phyloP scores from a whole-genome alignment of 2,888 invertebrate species.

The Xestia rhomboidea region DNA sequence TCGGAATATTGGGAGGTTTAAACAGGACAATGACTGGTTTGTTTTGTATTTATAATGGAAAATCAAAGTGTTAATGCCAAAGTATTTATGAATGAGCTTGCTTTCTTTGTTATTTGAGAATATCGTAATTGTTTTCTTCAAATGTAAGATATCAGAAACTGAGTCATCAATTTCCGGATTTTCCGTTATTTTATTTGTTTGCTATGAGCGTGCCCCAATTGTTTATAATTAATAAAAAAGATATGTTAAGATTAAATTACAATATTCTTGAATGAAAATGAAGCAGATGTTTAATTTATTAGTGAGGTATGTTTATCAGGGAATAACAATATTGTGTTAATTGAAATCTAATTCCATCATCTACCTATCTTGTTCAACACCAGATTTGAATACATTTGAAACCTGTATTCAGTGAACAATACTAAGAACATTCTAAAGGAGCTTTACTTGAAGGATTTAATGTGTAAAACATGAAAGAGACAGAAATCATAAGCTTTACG shows the following conservation, averaged over 20 bases:
- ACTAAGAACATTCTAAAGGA: background rate
- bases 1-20: constrained; percentile 1
- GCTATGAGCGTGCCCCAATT: background rate
- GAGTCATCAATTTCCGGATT: background rate
- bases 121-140: background rate
- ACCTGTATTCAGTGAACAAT: constrained; percentile 11
- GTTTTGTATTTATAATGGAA: background rate
- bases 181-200: background rate
- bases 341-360: background rate
- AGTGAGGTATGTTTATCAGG: background rate
- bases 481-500: background rate
- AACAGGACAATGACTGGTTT: background rate
- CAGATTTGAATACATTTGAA: constrained; percentile 1
- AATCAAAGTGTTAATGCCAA: background rate
- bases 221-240: background rate
- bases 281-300: background rate
- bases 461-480: background rate
- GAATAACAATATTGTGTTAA: background rate
- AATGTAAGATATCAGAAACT: background rate
- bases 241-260: background rate
- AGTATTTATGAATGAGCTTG: background rate
- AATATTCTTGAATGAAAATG: background rate
- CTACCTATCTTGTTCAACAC: background rate
- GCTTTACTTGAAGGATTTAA: constrained; percentile 5
- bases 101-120: background rate